Evolutionary conservation across 2,888 invertebrate species (phyloP), one percentile per base, ranked within the genome.

Genomic region (Parnassius apollo): DNA sequence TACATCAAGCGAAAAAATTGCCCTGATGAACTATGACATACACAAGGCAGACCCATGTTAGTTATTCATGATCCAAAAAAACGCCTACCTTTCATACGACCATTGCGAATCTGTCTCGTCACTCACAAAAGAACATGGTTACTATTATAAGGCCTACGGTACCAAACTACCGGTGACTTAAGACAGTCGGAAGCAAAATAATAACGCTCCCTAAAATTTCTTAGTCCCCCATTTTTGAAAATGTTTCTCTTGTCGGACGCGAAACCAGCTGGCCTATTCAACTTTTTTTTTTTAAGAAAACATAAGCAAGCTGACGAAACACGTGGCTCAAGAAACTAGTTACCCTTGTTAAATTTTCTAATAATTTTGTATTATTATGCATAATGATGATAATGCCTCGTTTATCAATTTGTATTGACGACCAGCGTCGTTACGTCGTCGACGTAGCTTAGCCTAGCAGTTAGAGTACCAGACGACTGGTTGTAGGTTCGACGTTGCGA

Each of bases 201-300:
- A 61, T 64, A 65, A 60, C 63, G 79, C 76, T 81, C 83, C 86
- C 84, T 84, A 82, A 76, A 44, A 83, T 83, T 72, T 75, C 83
- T 85, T 81, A 72, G 74, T 78, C 73, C 75, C 81, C 85, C 82
- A 59, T 57, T 66, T 82, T 83, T 80, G 76, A 78, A 78, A 85
- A 75, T 82, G 82, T 86, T 85, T 82, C 86, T 83, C 86, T 83
- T 84, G 76, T 77, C 80, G 78, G 74, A 73, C 75, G 77, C 77
- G 76, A 78, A 82, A 86, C 87, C 90, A 91, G 88, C 89, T 90
- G 91, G 85, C 83, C 86, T 85, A 86, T 90, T 88, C 76, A 90
- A 78, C 70, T 54, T 81, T 75, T 62, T 81, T 75, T 62, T 67
- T 66, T 64, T 61, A 57, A 68, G 62, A 66, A 62, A 65, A 69